Evolutionary conservation across 2,888 invertebrate genomes (phyloP), one percentile per base, ranked within the genome.

Genomic region (Macrosoma leucophasiata): DNA sequence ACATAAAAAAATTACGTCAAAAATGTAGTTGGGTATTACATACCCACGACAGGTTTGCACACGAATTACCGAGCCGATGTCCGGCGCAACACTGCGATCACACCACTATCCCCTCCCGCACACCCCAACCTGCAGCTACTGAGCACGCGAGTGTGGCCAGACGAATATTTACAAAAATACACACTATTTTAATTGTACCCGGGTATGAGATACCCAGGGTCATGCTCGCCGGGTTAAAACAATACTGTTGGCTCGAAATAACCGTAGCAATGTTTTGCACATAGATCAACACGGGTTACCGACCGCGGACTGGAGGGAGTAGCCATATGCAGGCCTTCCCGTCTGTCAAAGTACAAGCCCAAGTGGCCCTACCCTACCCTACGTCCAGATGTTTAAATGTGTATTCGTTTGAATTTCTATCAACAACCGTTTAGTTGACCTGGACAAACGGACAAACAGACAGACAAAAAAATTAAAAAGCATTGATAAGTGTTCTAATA

Each of bases 1-100:
- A 6, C n/a, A n/a, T 13, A n/a, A 29, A 30, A 30, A 30, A 30
- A 30, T 17, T 30, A 39, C 36, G 27, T 31, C 26, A 28, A 29
- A 17, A 18, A 36, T 36, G 32, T 21, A 29, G 36, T 33, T 29
- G 40, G 40, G 36, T 40, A 26, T 40, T 6, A 40, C 40, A 21
- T 39, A 39, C 39, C 33, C 36, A 14, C 3, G 12, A 31, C 28
- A 24, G 13, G 19, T 36, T 29, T 36, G 36, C 21, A 9, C 26
- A 26, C 25, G 22, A 20, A 21, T 36, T 32, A 26, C 26, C 17
- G 29, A n/a, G 12, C 32, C 31, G 31, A 28, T n/a, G 31, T 8
- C 21, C 21, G 13, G 19, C 34, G 34, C 25, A 9, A 25, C 33
- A 33, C 39, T 39, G 33, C 39, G 39, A 39, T 35, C 34, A 39